phyloP scores from a whole-genome alignment of 2,797 vertebrate species.

The Rhyacichthys aspro region DNA sequence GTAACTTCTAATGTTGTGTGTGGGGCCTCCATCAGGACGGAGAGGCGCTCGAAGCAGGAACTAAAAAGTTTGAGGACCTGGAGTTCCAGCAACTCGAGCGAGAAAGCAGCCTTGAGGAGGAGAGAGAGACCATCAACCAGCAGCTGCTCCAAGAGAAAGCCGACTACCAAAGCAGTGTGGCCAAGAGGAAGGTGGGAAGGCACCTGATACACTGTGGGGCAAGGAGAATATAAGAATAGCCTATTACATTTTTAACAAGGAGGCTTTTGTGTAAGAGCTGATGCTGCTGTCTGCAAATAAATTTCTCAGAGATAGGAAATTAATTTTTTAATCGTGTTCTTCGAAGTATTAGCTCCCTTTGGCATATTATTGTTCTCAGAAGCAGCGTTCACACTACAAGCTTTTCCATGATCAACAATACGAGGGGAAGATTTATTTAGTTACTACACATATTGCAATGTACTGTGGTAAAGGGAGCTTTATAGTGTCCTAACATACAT shows the following conservation, averaged over 20 bases:
- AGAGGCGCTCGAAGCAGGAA: conserved; percentile 87
- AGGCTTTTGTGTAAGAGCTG: not conserved
- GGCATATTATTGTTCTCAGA: not conserved
- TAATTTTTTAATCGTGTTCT: not conserved
- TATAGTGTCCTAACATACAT: too few relatives aligned
- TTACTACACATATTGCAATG: too few relatives aligned
- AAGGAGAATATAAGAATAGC: not conserved
- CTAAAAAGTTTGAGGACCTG: conserved; percentile 95
- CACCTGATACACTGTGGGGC: not conserved
- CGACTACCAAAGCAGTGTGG: conserved; percentile 83
- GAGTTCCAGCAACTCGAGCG: conserved; percentile 98
- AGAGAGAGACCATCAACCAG: conserved; percentile 87
- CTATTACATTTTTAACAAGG: not conserved
- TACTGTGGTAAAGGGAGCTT: too few relatives aligned
- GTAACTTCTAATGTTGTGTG: conserved; percentile 7
- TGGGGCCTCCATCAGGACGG: conserved; percentile 82
- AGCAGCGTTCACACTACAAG: not conserved
- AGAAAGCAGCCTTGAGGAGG: conserved; percentile 94
- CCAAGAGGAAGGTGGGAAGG: conserved; percentile 86
- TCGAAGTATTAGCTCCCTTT: not conserved
- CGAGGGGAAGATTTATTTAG: too few relatives aligned
- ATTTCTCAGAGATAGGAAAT: not conserved
- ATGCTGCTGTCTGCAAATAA: not conserved
- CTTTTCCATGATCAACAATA: not conserved
- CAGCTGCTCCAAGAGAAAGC: conserved; percentile 88